Base-by-base conservation (phyloP, 2,113 vertebrate species). In the Planiliza haematocheilus region DNA sequence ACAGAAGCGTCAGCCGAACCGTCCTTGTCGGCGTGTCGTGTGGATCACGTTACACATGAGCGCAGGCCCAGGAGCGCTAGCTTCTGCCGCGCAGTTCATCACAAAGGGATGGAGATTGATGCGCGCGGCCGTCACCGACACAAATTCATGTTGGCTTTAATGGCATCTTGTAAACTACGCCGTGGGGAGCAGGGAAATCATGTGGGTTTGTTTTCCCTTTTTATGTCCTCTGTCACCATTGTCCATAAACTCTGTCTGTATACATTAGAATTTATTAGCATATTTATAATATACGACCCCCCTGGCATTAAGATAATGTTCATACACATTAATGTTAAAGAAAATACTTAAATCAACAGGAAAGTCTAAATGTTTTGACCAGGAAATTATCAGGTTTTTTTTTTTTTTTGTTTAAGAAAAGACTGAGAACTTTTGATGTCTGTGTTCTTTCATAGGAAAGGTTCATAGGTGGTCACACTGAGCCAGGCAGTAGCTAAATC, bases 101-200 rank as follows among this genome's bases (percentile, higher is more conserved):
- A 70, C 61, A 71, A 59, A 39, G 12, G 20, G 53, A 73, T 57
- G 39, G 30, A 61, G 49, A 69, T 7, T 70, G 65, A 79, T 69
- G 21, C 1, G 7, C 36, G 46, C 36, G 66, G 53, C 10, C 0
- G 6, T 36, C 56, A 74, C 43, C 74, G 48, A 74, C 24, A 20
- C 20, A 62, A 17, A 72, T 52, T 11, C 59, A 46, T 58, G 67
- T 66, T 80, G 38, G 9, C 53, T 55, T 74, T 70, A 73, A 79
- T 55, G 51, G 39, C 14, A 21, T 61, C 2, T 48, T 37, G 20
- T 41, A 50, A 50, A 59, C 37, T 45, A 41, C 49, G 50, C 56
- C 17, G 18, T 13, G 1, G 46, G 42, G 66, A 58, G 70, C 17
- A 12, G 52, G 24, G 43, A 56, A 30, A 70, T 39, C 36, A 14